Base-by-base conservation (phyloP, 1,140 invertebrate genomes). In the Meloidogyne hapla region DNA sequence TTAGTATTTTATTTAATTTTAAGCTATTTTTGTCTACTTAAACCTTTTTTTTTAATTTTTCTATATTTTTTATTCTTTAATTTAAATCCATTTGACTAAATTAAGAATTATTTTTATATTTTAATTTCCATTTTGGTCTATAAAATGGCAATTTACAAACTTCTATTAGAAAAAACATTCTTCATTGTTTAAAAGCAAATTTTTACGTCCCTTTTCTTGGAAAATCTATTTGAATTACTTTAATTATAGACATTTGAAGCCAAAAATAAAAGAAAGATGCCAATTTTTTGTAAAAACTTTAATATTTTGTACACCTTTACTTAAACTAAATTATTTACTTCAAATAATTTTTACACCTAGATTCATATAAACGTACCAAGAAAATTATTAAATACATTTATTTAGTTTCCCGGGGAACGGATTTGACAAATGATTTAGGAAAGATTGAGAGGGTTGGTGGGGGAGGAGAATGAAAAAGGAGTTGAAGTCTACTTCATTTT, bases 81-180 rank as follows among this genome's bases (percentile, higher is more conserved):
- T 56, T 56, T 56, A 48, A 48, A 56, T 56, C 48, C 48, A 56
- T n/a, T 33, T 56, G 48, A 8, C 48, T 56, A 26, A 65, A 26
- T 65, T 65, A 26, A 13, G 26, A 33, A 65, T 65, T 65, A 33
- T 65, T 65, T 62, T 62, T 33, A 65, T 28, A 65, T 65, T 23
- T 65, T 65, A 65, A 65, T 33, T 65, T 65, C 28, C 13, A 28
- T 65, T 25, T 68, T 68, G 38, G 38, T n/a, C 18, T 40, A 10
- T 68, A 56, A 56, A 56, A 56, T 56, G 13, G 15, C 18, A n/a
- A 48, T n/a, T n/a, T 15, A n/a, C 4, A n/a, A 56, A 56, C 8
- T n/a, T 56, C 6, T 56, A n/a, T n/a, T 9, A 8, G 18, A 56
- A 56, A 56, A 56, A n/a, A 5, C 48, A 56, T 56, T n/a, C n/a